Evolutionary conservation across 1,140 invertebrate species (phyloP).

Genomic region (Drosophila pectinifera): DNA sequence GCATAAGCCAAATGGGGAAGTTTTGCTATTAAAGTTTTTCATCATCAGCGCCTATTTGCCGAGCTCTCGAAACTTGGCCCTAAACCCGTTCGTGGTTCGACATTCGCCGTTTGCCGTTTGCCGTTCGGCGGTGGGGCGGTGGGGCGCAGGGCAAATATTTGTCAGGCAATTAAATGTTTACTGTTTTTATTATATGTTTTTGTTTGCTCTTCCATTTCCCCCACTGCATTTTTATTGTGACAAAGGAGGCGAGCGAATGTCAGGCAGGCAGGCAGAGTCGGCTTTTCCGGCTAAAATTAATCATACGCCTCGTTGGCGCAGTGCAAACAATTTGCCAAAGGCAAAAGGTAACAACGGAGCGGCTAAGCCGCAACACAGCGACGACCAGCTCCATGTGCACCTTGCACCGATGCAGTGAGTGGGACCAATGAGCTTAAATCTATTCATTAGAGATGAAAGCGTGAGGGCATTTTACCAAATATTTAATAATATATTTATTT

Average conservation of each 20-base stretch:
- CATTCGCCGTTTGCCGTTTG: not conserved
- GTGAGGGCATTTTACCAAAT: not conserved
- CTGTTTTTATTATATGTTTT: constrained; percentile 63
- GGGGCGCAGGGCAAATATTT: constrained; percentile 63
- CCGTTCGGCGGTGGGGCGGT: too few species aligned
- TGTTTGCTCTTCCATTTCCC: constrained; percentile 27
- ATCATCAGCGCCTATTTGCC: constrained; percentile 52
- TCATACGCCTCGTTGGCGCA: constrained; percentile 67
- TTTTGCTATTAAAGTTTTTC: constrained; percentile 67
- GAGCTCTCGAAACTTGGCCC: constrained; percentile 52
- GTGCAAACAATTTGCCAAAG: constrained; percentile 49
- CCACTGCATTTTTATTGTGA: constrained; percentile 36
- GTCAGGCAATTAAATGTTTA: constrained; percentile 73
- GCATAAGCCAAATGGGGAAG: constrained; percentile 43
- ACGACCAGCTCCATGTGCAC: constrained; percentile 32
- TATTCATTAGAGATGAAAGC: constrained; percentile 18
- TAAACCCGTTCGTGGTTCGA: constrained; percentile 44
- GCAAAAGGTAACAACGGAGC: constrained; percentile 1
- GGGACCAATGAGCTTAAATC: constrained; percentile 5
- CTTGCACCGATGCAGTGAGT: constrained; percentile 13
- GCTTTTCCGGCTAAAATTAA: constrained; percentile 56
- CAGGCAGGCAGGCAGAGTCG: constrained; percentile 12
- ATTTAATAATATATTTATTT: too few species aligned
- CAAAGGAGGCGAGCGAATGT: constrained; percentile 4
- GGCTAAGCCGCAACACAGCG: constrained; percentile 30